Evolutionary conservation across 2,797 vertebrate genomes (phyloP).

Genomic region (Chiropotes sagulatus): DNA sequence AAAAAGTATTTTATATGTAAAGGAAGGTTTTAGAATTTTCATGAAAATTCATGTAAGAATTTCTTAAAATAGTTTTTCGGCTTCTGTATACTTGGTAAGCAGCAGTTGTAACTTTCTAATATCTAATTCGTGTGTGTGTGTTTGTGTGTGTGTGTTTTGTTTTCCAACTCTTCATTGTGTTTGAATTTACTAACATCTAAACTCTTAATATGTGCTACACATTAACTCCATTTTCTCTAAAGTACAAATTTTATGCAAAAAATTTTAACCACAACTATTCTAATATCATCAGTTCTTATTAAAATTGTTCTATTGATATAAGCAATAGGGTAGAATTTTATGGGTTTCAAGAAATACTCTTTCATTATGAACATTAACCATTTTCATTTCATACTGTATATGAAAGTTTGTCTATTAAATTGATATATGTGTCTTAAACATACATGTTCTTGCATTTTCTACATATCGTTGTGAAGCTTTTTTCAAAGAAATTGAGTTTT

Average conservation of each 20-base stretch:
- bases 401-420: not conserved
- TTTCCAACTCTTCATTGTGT: not conserved
- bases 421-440: not conserved
- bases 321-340: not conserved
- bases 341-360: conserved; percentile 12
- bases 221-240: not conserved
- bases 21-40: not conserved
- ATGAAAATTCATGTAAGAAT: not conserved
- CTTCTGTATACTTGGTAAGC: not conserved
- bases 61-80: not conserved
- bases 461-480: conserved; percentile 28
- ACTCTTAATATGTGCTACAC: not conserved
- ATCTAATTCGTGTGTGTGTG: not conserved
- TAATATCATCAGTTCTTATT: not conserved
- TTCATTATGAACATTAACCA: not conserved
- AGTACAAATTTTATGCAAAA: not conserved
- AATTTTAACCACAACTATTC: not conserved
- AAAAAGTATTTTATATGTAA: not conserved
- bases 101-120: not conserved
- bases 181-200: not conserved
- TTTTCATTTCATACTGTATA: not conserved
- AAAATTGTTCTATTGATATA: not conserved
- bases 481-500: not conserved
- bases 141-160: not conserved
- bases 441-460: not conserved